A percentile compares a stretch with the other conserved stretches of the same genome.
phyloP scores from a whole-genome alignment of 2,888 invertebrate genomes.

The Agriopis aurantiaria region DNA sequence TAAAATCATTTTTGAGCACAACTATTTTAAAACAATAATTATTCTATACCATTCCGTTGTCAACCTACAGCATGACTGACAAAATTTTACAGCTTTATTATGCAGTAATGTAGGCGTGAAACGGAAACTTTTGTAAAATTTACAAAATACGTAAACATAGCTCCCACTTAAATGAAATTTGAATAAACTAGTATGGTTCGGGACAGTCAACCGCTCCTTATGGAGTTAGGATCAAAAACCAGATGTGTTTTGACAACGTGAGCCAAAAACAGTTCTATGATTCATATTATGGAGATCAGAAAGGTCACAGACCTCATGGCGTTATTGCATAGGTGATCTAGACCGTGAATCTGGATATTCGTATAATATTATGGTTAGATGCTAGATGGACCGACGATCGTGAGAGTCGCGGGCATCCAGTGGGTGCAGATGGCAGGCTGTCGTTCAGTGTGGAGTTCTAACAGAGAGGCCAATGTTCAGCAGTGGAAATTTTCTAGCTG shows the following conservation, averaged over 20 bases:
- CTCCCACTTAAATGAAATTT: constrained; percentile 16
- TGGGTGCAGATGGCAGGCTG: too few relatives aligned
- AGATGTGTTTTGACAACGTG: not conserved
- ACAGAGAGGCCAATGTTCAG: too few relatives aligned
- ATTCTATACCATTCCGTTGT: not conserved
- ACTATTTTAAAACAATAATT: not conserved
- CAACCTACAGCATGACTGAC: constrained; percentile 10
- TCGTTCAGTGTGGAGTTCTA: too few relatives aligned
- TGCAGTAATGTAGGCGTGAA: constrained; percentile 20
- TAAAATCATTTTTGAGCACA: too few relatives aligned
- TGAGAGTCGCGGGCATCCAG: too few relatives aligned
- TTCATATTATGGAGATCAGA: constrained; percentile 8
- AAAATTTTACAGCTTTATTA: constrained; percentile 11
- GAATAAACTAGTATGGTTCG: constrained; percentile 7
- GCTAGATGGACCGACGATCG: too few relatives aligned
- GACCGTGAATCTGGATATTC: not conserved
- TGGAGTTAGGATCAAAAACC: constrained; percentile 6
- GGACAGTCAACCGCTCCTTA: constrained; percentile 6
- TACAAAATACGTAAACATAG: constrained; percentile 15
- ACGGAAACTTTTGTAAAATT: constrained; percentile 32
- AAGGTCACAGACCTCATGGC: constrained; percentile 9
- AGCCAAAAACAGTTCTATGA: not conserved
- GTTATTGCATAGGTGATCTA: constrained; percentile 1
- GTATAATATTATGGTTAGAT: too few relatives aligned
- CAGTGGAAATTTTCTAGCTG: too few relatives aligned